Percentiles rank a stretch among this genome's conserved stretches.
These are phyloP conservation scores for Actinia tenebrosa DNA, from an alignment of 64 coral and sea anemone species.

Conservation along the genomic window DNA sequence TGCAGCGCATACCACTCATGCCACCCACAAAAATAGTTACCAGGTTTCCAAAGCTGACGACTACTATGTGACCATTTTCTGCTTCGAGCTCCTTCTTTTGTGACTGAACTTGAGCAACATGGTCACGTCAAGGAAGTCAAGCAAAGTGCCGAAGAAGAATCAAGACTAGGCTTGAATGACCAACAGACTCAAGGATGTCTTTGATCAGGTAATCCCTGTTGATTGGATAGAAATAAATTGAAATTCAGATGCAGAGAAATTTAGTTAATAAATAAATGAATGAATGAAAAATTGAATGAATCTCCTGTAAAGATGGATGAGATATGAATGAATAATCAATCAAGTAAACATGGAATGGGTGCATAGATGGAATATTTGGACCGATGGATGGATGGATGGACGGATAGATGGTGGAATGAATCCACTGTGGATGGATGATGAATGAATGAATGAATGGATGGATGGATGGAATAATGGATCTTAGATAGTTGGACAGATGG, in stretches of 20 bases:
- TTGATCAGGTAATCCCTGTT: constrained; percentile 47
- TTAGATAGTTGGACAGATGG: no score
- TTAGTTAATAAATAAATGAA: no score
- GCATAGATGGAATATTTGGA: no score
- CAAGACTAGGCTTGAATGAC: constrained; percentile 41
- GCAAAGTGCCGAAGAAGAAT: constrained; percentile 96
- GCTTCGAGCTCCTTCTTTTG: constrained; percentile 66
- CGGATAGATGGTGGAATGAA: no score
- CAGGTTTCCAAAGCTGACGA: constrained; percentile 95
- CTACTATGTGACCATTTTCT: constrained; percentile 48
- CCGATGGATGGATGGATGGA: no score
- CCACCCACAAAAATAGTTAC: constrained; percentile 19
- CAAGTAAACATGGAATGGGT: no score
- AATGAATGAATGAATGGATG: neutral
- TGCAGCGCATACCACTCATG: no score
- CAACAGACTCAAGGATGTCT: constrained; percentile 62
- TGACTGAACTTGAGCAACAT: constrained; percentile 76
- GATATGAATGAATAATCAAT: no score
- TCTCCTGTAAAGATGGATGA: no score
- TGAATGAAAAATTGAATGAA: no score
- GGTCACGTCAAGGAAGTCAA: constrained; percentile 97
- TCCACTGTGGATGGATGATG: no score
- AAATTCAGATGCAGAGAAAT: neutral
- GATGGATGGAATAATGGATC: neutral
- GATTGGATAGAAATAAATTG: neutral